Conservation (phyloP, 1,140 invertebrate genomes). For the Pseudomyrmex flavicornis region DNA sequence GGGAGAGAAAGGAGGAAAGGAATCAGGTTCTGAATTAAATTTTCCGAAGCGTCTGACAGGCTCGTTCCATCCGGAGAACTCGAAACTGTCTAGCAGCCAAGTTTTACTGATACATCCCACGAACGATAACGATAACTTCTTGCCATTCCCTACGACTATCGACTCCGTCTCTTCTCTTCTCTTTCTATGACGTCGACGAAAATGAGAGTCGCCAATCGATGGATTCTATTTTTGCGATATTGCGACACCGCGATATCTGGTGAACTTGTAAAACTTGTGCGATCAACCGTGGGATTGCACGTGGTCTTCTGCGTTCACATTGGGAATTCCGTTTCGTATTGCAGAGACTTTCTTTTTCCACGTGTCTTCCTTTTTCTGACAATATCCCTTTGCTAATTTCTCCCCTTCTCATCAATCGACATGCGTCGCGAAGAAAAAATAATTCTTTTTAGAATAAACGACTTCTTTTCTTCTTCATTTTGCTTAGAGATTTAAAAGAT, state of each 20-base stretch:
- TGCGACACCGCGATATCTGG: slow-evolving; percentile 62
- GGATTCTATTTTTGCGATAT: slow-evolving; percentile 42
- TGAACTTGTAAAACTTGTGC: slow-evolving; percentile 78
- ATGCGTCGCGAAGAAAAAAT: not conserved
- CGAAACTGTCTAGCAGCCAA: slow-evolving; percentile 34
- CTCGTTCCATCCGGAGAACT: not conserved
- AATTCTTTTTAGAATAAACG: not conserved
- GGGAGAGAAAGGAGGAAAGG: too few relatives aligned
- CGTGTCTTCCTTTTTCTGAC: not conserved
- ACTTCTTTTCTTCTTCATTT: not conserved
- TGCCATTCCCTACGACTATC: slow-evolving; percentile 22
- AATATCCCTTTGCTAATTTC: not conserved
- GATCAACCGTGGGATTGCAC: slow-evolving; percentile 77
- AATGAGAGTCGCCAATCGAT: slow-evolving; percentile 11
- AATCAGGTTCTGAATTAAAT: slow-evolving; percentile 52
- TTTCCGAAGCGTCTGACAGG: slow-evolving; percentile 40
- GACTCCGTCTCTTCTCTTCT: slow-evolving; percentile 27
- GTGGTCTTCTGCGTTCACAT: slow-evolving; percentile 37
- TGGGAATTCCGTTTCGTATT: slow-evolving; percentile 3
- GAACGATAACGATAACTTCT: slow-evolving; percentile 56
- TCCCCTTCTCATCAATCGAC: not conserved
- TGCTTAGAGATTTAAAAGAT: not conserved
- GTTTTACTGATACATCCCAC: slow-evolving; percentile 24
- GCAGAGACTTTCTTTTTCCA: not conserved
- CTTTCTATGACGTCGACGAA: not conserved